Evolutionary conservation across 2,888 invertebrate species (phyloP).

Genomic region (Mactromeris polynyma): DNA sequence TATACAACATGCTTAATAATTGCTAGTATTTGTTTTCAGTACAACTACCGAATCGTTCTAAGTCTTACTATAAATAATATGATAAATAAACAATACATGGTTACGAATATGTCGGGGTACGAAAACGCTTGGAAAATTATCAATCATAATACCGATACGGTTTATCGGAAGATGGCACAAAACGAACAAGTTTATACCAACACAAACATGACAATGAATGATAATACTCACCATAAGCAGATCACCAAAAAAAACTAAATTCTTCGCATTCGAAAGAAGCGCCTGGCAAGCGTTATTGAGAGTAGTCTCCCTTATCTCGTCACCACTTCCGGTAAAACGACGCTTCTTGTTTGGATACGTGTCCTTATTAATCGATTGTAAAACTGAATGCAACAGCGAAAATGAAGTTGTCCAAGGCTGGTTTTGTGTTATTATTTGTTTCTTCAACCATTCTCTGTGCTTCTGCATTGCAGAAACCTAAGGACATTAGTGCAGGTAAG

Average conservation of each 20-base stretch:
- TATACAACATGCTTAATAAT: too few relatives aligned
- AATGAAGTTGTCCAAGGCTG: not conserved
- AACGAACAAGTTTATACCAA: not conserved
- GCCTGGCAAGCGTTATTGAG: not conserved
- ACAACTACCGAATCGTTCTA: too few relatives aligned
- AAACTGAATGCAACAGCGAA: not conserved
- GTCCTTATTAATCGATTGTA: constrained; percentile 41
- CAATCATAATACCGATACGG: too few relatives aligned
- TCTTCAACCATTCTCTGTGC: not conserved
- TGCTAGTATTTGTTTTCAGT: too few relatives aligned
- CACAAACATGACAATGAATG: not conserved
- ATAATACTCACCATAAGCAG: not conserved
- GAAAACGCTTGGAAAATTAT: too few relatives aligned
- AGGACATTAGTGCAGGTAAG: constrained; percentile 39
- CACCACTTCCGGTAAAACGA: constrained; percentile 58
- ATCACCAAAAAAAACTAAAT: not conserved
- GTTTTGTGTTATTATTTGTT: not conserved
- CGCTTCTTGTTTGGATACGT: constrained; percentile 53
- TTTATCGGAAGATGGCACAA: not conserved
- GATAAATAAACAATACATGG: too few relatives aligned
- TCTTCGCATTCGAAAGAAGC: not conserved
- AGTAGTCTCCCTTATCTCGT: constrained; percentile 11
- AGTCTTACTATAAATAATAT: too few relatives aligned
- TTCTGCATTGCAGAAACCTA: constrained; percentile 33
- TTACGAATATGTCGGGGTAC: too few relatives aligned